Percentiles rank a stretch among this genome's conserved stretches.
Evolutionary conservation across 2,113 vertebrate genomes (phyloP).

Genomic region (Myodes glareolus): DNA sequence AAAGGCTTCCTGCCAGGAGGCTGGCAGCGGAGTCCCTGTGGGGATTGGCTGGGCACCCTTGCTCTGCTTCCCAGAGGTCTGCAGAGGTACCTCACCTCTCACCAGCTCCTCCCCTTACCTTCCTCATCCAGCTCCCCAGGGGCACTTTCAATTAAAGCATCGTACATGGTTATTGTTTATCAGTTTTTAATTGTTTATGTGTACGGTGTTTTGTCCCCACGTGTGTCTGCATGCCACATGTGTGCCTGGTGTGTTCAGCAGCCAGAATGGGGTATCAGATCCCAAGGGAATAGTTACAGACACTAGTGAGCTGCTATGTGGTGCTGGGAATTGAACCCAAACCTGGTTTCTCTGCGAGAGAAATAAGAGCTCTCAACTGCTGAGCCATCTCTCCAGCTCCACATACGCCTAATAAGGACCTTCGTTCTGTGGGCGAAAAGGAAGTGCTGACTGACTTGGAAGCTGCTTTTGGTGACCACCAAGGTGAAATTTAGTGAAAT

Average conservation of each 20-base stretch:
- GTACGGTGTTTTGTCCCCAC: background rate
- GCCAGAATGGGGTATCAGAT: background rate
- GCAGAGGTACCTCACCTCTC: background rate
- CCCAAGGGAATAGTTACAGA: background rate
- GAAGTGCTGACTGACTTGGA: slow-evolving; percentile 23
- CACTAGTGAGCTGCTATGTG: background rate
- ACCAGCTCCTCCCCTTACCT: background rate
- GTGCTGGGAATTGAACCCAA: background rate
- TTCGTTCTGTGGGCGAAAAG: background rate
- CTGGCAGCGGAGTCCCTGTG: background rate
- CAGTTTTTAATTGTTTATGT: background rate
- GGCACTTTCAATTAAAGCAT: background rate
- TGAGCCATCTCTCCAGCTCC: background rate
- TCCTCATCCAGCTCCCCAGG: background rate
- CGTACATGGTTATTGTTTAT: background rate
- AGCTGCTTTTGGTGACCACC: slow-evolving; percentile 35
- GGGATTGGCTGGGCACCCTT: fast-evolving
- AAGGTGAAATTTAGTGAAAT: slow-evolving; percentile 33
- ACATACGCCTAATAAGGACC: background rate
- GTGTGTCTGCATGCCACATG: background rate
- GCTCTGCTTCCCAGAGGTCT: background rate
- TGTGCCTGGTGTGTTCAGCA: background rate
- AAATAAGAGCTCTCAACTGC: background rate
- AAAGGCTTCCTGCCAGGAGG: background rate
- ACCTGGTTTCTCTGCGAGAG: background rate